phyloP scores from a whole-genome alignment of 2,113 vertebrate genomes.

The Alligator sinensis region DNA sequence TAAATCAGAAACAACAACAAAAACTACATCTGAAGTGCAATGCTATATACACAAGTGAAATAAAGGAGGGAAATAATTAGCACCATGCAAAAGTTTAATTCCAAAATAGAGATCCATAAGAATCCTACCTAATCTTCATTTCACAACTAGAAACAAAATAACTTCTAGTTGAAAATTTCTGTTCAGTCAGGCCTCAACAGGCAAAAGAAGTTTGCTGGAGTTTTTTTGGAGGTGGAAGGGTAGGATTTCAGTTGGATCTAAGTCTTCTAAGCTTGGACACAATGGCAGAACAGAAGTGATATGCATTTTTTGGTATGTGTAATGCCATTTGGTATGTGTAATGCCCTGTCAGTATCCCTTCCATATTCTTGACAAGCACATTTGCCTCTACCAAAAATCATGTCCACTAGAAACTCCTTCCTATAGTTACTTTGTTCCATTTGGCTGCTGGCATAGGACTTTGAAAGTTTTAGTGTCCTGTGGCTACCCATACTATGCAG shows the following conservation, averaged over 20 bases:
- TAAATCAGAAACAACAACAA: neutral
- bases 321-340: neutral
- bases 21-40: neutral
- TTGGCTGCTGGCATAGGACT: neutral
- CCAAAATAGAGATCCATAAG: neutral
- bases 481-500: neutral
- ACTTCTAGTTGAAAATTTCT: too few relatives aligned
- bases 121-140: neutral
- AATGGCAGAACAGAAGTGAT: neutral
- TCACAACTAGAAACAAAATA: neutral
- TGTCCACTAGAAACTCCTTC: too few relatives aligned
- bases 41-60: rapidly evolving
- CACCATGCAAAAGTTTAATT: neutral
- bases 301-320: rapidly evolving
- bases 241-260: too few relatives aligned
- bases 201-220: neutral
- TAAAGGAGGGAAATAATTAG: neutral
- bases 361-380: neutral
- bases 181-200: neutral
- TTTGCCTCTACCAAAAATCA: neutral
- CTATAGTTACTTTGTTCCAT: too few relatives aligned
- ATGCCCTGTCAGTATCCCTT: rapidly evolving
- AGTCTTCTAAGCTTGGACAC: neutral
- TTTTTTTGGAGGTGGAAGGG: neutral
- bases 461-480: neutral